Conservation (phyloP, 2,888 invertebrate species). For the Nymphalis c-album region DNA sequence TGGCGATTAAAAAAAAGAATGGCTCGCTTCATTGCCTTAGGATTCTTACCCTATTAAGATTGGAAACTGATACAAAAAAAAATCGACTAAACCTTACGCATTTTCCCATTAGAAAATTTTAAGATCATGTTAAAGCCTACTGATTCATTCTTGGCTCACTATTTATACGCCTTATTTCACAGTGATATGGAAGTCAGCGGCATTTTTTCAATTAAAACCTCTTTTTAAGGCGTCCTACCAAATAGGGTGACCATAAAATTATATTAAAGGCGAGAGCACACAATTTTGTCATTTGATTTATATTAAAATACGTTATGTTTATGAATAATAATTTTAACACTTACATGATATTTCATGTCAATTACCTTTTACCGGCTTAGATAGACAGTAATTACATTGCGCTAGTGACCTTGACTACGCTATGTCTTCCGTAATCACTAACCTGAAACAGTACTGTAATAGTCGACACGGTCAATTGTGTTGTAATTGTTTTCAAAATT, state of each 20-base stretch:
- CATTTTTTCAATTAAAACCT: slow-evolving; percentile 30
- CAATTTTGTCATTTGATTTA: background rate
- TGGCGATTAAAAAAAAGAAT: too few species aligned
- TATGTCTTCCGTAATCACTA: too few species aligned
- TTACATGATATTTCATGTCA: background rate
- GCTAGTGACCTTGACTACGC: too few species aligned
- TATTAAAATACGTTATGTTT: background rate
- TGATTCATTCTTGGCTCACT: slow-evolving; percentile 1
- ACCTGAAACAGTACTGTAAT: too few species aligned
- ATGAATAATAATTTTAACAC: background rate
- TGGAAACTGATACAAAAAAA: too few species aligned
- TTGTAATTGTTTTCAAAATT: too few species aligned
- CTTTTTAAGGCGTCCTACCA: slow-evolving; percentile 21
- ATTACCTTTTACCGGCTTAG: too few species aligned
- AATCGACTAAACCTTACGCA: too few species aligned
- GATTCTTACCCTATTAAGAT: too few species aligned
- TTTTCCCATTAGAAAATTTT: background rate
- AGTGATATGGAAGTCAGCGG: slow-evolving; percentile 5
- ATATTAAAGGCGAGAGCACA: background rate
- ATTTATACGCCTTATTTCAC: slow-evolving; percentile 13
- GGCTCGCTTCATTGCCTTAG: too few species aligned
- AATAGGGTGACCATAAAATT: slow-evolving; percentile 3
- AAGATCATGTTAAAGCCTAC: background rate
- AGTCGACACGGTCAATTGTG: too few species aligned
- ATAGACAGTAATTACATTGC: too few species aligned